Base-by-base conservation (phyloP, 2,797 vertebrate genomes). In the Vireo griseus region DNA sequence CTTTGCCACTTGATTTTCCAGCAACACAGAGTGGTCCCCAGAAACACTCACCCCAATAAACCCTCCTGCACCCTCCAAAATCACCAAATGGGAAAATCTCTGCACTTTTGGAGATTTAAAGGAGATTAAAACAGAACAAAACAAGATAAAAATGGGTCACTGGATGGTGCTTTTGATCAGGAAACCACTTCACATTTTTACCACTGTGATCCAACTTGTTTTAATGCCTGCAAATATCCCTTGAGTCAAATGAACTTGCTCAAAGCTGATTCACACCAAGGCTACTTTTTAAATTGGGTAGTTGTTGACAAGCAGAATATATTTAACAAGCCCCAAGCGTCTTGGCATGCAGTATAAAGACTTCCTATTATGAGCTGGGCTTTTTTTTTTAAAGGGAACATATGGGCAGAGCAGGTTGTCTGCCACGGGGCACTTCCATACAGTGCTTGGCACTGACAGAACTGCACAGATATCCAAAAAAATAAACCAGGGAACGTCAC, bases 321-420 rank as follows among this genome's bases (percentile, higher is more conserved):
- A 89, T 94, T 95, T 93, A 95, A 95, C 82, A 87, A 95, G 92
- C 90, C 94, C 92, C 80, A 92, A 84, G 93, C 69, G 48, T 86
- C 77, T 84, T 93, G 88, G 96, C 95, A 62, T 31, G 72, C 26
- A 63, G 73, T 40, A 81, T 72, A 95, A 96, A 95, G 73, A 61
- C 69, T 96, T 96, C 92, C 94, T 91, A 88, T 82, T 95, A 90
- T 5, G 28, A 88, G 80, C 11, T 59, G 83, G 6, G 1, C 14
- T 40, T 40, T 16, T 26, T 29, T 51, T 76, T 75, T 80, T 89
- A 6, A 77, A 95, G 88, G 73, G 81, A 91, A 87, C 97, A 95
- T 94, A 96, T 71, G 86, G 86, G 90, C 66, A 96, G 81, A 92
- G 77, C 91, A 94, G 91, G 89, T 93, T 88, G 91, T 67, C 77